Percentiles rank a stretch among this genome's conserved stretches.
phyloP scores from a whole-genome alignment of 92 coral and sea anemone genomes.

The Umimayanthus chanpuru region DNA sequence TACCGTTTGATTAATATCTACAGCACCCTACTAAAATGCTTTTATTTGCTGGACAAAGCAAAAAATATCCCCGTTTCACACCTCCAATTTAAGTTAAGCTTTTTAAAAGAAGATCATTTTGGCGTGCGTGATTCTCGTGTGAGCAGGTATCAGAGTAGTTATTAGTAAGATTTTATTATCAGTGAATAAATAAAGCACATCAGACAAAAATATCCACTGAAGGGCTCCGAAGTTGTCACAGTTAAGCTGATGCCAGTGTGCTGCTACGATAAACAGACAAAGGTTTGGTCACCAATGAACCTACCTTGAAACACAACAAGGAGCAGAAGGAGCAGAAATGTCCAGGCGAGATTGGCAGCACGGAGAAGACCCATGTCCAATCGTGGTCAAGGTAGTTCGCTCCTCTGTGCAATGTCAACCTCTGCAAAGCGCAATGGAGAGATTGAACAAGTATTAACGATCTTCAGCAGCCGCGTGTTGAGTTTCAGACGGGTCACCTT shows the following conservation, averaged over 20 bases:
- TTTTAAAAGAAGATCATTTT: neutral
- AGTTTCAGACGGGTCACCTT: slow-evolving; percentile 23
- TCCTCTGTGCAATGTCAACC: slow-evolving; percentile 32
- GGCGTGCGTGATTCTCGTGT: neutral
- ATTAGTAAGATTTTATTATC: neutral
- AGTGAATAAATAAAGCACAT: neutral
- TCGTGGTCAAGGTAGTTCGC: neutral
- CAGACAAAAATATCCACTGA: neutral
- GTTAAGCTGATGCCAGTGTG: neutral
- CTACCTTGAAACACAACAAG: slow-evolving; percentile 22
- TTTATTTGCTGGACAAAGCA: neutral
- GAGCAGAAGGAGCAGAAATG: slow-evolving; percentile 25
- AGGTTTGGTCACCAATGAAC: neutral
- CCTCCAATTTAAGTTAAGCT: neutral
- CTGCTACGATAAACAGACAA: slow-evolving; percentile 9
- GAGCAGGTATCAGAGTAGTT: neutral
- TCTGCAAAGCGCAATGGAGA: slow-evolving; percentile 35
- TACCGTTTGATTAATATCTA: neutral
- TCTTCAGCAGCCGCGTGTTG: slow-evolving; percentile 29
- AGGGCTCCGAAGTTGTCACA: neutral
- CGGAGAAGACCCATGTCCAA: neutral
- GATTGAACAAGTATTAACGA: slow-evolving; percentile 10
- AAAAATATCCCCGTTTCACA: neutral
- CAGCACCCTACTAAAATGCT: neutral
- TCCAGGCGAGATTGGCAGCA: slow-evolving; percentile 21